phyloP scores from a whole-genome alignment of 2,888 invertebrate genomes.

The Zonitis immaculata region DNA sequence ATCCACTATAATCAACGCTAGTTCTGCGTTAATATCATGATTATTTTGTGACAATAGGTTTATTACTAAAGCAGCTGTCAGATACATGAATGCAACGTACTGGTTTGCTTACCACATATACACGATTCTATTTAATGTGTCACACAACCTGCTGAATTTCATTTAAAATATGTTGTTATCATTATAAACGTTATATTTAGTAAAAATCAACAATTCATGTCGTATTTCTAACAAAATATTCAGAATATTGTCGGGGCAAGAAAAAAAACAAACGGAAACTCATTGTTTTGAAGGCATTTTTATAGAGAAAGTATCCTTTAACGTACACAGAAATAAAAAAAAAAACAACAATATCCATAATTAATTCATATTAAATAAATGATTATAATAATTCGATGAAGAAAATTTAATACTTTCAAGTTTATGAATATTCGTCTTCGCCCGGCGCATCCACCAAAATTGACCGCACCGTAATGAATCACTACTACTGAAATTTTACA shows the following conservation, averaged over 20 bases:
- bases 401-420: too few species aligned
- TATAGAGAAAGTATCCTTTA: neutral
- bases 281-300: neutral
- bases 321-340: too few species aligned
- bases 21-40: constrained; percentile 40
- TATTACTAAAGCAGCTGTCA: constrained; percentile 43
- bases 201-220: neutral
- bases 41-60: constrained; percentile 44
- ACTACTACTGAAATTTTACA: too few species aligned
- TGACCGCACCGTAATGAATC: too few species aligned
- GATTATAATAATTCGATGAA: too few species aligned
- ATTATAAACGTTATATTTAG: constrained; percentile 1
- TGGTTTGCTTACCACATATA: constrained; percentile 36
- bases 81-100: constrained; percentile 40
- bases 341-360: too few species aligned
- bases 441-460: neutral
- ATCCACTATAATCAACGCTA: constrained; percentile 37
- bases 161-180: constrained; percentile 14
- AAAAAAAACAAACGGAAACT: too few species aligned
- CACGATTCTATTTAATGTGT: constrained; percentile 21
- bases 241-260: too few species aligned
- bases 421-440: neutral
- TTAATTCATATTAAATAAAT: too few species aligned
- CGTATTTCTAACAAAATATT: too few species aligned
- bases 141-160: constrained; percentile 17